phyloP scores from a whole-genome alignment of 2,113 vertebrate species.

The Ailurus styani region DNA sequence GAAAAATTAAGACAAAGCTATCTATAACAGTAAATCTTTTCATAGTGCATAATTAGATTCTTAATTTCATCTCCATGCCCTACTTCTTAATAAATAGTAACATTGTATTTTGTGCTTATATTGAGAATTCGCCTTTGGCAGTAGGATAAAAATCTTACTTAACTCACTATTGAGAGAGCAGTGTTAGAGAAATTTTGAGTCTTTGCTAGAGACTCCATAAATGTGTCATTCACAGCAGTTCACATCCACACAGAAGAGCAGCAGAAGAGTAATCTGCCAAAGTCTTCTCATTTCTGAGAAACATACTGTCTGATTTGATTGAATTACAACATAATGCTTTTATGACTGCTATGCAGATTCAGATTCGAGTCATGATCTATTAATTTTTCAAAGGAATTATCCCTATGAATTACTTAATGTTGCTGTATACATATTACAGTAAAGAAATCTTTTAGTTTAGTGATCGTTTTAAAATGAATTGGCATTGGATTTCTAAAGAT shows the following conservation, averaged over 20 bases:
- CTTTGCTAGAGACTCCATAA: not conserved
- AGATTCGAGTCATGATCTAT: not conserved
- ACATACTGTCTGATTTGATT: not conserved
- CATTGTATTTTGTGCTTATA: not conserved
- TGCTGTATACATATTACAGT: not conserved
- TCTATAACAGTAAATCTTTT: not conserved
- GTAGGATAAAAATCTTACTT: not conserved
- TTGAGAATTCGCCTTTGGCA: not conserved
- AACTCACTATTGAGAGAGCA: not conserved
- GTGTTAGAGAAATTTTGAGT: not conserved
- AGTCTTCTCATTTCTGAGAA: constrained; percentile 32
- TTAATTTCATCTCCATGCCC: not conserved
- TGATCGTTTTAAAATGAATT: not conserved
- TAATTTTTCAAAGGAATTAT: not conserved
- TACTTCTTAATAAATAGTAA: not conserved
- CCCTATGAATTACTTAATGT: not conserved
- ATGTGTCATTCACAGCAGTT: constrained; percentile 5
- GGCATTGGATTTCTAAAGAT: too few relatives aligned
- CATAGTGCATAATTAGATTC: not conserved
- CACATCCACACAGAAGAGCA: not conserved
- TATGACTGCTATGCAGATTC: not conserved
- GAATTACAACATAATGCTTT: fast-evolving
- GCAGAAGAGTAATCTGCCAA: not conserved
- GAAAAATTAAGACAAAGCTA: not conserved
- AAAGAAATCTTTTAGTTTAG: not conserved